Evolutionary conservation across 2,797 vertebrate genomes (phyloP).

Genomic region (Steatocranus sp.): DNA sequence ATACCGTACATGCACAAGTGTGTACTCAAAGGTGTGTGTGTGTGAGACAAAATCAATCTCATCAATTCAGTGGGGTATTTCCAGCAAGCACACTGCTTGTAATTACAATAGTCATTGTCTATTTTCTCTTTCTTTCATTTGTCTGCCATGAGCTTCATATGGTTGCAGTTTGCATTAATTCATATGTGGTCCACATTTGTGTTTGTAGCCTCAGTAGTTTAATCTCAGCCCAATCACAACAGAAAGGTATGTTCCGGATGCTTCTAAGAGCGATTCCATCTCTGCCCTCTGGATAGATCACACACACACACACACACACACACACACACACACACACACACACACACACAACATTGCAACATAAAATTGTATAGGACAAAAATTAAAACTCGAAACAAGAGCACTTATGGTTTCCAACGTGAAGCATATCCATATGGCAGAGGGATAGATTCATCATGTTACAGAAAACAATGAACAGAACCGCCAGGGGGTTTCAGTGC

Average conservation of each 20-base stretch:
- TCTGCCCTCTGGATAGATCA: slow-evolving; percentile 39
- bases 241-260: slow-evolving; percentile 64
- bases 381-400: not conserved
- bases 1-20: not conserved
- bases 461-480: slow-evolving; percentile 36
- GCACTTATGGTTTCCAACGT: not conserved
- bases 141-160: slow-evolving; percentile 64
- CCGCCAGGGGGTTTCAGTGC: not conserved
- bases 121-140: slow-evolving; percentile 60
- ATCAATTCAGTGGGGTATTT: slow-evolving; percentile 67
- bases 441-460: not conserved
- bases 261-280: slow-evolving; percentile 33
- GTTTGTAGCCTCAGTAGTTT: slow-evolving; percentile 62
- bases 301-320: not conserved
- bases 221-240: slow-evolving; percentile 66
- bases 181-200: slow-evolving; percentile 63
- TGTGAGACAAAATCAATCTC: slow-evolving; percentile 66
- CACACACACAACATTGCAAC: not conserved
- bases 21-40: slow-evolving; percentile 1
- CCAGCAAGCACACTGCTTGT: slow-evolving; percentile 61
- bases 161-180: slow-evolving; percentile 74
- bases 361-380: slow-evolving; percentile 14
- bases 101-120: slow-evolving; percentile 71
- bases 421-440: slow-evolving; percentile 17
- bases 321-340: not conserved